These are phyloP conservation scores for Rhinichthys klamathensis DNA, from an alignment of 2,113 vertebrate species.

Conservation along the genomic window DNA sequence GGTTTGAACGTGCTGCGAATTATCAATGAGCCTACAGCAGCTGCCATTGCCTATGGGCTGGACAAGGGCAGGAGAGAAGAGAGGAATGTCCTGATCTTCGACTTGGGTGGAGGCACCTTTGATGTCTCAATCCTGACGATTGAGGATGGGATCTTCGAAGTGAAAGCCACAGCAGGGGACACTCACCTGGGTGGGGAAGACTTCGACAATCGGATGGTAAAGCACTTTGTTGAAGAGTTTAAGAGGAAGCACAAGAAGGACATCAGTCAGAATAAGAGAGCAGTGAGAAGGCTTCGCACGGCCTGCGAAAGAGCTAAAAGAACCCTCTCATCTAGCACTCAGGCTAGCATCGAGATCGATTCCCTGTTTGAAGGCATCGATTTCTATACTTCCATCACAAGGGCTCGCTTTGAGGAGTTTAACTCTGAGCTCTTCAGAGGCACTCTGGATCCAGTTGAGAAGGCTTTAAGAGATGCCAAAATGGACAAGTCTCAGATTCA, in stretches of 20 bases:
- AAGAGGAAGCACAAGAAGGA: constrained; percentile 73
- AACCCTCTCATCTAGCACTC: constrained; percentile 71
- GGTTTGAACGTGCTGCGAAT: constrained; percentile 90
- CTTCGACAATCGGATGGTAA: constrained; percentile 62
- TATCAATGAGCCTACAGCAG: constrained; percentile 92
- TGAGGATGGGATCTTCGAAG: constrained; percentile 75
- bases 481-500: constrained; percentile 70
- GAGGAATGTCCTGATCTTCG: constrained; percentile 71
- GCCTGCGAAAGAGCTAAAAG: constrained; percentile 74
- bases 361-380: constrained; percentile 72
- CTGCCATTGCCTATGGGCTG: constrained; percentile 90
- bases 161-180: constrained; percentile 49
- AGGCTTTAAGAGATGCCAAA: constrained; percentile 69
- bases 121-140: constrained; percentile 74
- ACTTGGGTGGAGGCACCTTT: constrained; percentile 54
- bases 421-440: constrained; percentile 72
- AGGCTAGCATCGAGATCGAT: constrained; percentile 72
- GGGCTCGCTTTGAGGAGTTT: constrained; percentile 73
- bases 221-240: constrained; percentile 72
- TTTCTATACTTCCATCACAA: constrained; percentile 74
- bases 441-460: constrained; percentile 72
- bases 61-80: constrained; percentile 80
- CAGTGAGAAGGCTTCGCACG: constrained; percentile 69
- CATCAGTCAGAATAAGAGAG: constrained; percentile 70
- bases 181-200: constrained; percentile 12